phyloP scores from a whole-genome alignment of 2,113 vertebrate species.

The Candoia aspera region DNA sequence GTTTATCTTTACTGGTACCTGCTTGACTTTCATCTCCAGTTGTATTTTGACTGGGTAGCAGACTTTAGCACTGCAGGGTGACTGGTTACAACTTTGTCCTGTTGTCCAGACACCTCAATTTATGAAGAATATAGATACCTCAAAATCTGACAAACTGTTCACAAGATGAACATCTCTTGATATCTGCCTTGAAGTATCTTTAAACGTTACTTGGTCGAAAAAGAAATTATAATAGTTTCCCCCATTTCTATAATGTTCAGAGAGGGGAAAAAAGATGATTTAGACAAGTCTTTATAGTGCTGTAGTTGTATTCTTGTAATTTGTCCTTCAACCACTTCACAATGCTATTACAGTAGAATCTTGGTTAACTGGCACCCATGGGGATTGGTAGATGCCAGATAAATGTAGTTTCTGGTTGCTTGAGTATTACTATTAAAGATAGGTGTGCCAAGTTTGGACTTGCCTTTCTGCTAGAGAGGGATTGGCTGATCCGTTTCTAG shows the following conservation, averaged over 20 bases:
- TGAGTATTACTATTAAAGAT: too few relatives aligned
- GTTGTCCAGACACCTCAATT: neutral
- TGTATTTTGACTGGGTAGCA: neutral
- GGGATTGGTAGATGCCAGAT: too few relatives aligned
- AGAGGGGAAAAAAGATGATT: neutral
- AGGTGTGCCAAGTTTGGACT: too few relatives aligned
- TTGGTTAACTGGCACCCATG: too few relatives aligned
- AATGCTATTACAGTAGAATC: neutral
- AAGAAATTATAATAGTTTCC: neutral
- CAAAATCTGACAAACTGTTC: neutral
- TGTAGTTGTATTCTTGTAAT: conserved; percentile 3
- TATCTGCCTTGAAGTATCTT: neutral
- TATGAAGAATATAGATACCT: neutral
- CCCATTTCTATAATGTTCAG: neutral
- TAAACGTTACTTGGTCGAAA: neutral
- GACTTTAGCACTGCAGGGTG: neutral
- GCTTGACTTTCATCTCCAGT: neutral
- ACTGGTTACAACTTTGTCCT: neutral
- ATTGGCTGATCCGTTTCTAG: too few relatives aligned
- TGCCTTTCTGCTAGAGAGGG: too few relatives aligned
- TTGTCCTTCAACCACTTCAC: neutral
- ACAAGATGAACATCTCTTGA: neutral
- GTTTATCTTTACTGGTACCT: neutral
- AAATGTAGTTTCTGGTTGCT: too few relatives aligned
- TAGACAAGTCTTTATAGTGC: neutral